Conservation (phyloP, 2,797 vertebrate species). For the Enteromius thamalakanensis region DNA sequence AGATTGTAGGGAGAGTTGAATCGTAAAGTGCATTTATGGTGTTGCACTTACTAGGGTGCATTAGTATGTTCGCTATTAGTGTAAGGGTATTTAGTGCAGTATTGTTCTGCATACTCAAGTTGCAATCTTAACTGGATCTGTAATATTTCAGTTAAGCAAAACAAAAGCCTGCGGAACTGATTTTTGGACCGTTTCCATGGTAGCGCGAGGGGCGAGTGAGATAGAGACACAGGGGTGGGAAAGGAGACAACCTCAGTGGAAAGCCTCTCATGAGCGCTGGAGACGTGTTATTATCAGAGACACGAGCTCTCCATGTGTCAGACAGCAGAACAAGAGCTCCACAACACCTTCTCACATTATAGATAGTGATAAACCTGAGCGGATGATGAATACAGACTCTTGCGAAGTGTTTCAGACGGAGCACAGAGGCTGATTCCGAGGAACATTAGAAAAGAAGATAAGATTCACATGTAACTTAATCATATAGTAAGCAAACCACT, state of each 20-base stretch:
- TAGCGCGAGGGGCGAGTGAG: constrained; percentile 28
- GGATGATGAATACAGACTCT: not conserved
- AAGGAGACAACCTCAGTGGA: constrained; percentile 16
- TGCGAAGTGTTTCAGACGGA: not conserved
- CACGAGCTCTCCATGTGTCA: not conserved
- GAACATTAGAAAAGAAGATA: constrained; percentile 42
- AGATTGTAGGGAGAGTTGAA: not conserved
- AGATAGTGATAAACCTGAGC: not conserved
- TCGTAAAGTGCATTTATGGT: not conserved
- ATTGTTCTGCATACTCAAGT: not conserved
- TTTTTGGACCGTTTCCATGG: constrained; percentile 55
- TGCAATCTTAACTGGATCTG: not conserved
- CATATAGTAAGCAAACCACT: not conserved
- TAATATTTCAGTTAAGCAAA: not conserved
- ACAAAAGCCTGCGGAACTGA: not conserved
- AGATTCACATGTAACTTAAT: not conserved
- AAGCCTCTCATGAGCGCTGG: constrained; percentile 17
- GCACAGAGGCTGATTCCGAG: not conserved
- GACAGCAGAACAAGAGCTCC: not conserved
- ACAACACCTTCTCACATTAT: constrained; percentile 16
- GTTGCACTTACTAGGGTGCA: not conserved
- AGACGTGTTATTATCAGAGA: constrained; percentile 52
- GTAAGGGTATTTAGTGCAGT: not conserved
- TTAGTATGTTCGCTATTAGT: not conserved
- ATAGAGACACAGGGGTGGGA: not conserved